phyloP scores from a whole-genome alignment of 1,140 invertebrate genomes.

The Drosophila sucinea region DNA sequence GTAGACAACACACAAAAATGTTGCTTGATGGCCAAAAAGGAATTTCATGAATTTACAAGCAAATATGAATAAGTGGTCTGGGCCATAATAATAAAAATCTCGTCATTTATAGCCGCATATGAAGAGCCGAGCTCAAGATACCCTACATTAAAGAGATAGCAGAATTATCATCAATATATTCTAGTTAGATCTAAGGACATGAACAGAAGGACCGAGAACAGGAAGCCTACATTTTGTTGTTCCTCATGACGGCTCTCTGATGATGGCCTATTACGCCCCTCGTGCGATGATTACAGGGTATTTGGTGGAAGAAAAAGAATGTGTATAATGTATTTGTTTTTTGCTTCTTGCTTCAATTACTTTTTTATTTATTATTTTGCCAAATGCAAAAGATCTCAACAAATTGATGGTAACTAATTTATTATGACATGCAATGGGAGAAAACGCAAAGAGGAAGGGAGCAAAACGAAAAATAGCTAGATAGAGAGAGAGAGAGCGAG shows the following conservation, averaged over 20 bases:
- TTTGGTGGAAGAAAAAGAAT: neutral
- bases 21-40: conserved; percentile 33
- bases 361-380: conserved; percentile 15
- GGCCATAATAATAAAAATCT: conserved; percentile 4
- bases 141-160: neutral
- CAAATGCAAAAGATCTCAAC: conserved; percentile 39
- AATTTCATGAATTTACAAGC: conserved; percentile 43
- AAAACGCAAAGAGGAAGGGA: neutral
- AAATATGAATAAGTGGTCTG: conserved; percentile 20
- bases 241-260: no score
- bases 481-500: neutral
- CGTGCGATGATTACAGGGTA: neutral
- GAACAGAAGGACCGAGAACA: no score
- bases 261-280: no score
- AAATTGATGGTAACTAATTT: conserved; percentile 38
- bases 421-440: conserved; percentile 39
- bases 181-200: no score
- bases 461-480: neutral
- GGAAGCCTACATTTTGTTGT: no score
- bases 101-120: neutral
- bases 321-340: neutral
- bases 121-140: neutral
- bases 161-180: no score
- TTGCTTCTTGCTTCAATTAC: conserved; percentile 10
- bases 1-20: conserved; percentile 40